Evolutionary conservation across 2,113 vertebrate species (phyloP), one percentile per base, ranked within the genome.

Genomic region (Prolemur simus): DNA sequence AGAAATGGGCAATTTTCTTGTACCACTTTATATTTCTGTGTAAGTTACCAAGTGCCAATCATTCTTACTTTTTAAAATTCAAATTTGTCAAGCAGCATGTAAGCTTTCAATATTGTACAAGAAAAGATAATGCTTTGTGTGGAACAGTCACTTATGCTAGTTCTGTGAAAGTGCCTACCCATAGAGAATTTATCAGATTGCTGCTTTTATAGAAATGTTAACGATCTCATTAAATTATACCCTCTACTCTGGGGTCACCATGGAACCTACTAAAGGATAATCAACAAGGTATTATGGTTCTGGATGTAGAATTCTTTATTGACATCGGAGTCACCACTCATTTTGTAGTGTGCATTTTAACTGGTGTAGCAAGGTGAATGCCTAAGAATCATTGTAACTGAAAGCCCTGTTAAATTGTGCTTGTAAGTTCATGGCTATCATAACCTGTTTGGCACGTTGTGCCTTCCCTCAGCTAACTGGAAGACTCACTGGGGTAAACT

Each of bases 1-100:
- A 97, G 95, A 97, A 97, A 97, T 77, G 94, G 94, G 97, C 98
- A 98, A 97, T 97, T 98, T 97, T 97, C 98, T 96, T 89, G 87
- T 96, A 94, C 91, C 94, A 96, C 84, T 98, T 97, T 98, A 76
- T 95, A 96, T 87, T 97, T 97, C 95, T 97, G 93, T 93, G 87
- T 96, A 96, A 95, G 95, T 97, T 96, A 96, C 96, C 87, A 52
- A 73, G 91, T 97, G 98, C 96, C 98, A 98, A 96, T 97, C 97
- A 97, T 88, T 47, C 96, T 71, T 68, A 80, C 96, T 96, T 96
- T 95, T 98, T 97, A 98, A 97, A 98, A 98, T 98, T 97, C 97
- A 96, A 4, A 95, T 88, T 92, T 97, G 91, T 97, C 94, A 92
- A 88, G 96, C 89, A 76, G 97, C 95, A 6, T 69, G 87, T 95